phyloP scores from a whole-genome alignment of 2,888 invertebrate species.

The Philopedon plagiatum region DNA sequence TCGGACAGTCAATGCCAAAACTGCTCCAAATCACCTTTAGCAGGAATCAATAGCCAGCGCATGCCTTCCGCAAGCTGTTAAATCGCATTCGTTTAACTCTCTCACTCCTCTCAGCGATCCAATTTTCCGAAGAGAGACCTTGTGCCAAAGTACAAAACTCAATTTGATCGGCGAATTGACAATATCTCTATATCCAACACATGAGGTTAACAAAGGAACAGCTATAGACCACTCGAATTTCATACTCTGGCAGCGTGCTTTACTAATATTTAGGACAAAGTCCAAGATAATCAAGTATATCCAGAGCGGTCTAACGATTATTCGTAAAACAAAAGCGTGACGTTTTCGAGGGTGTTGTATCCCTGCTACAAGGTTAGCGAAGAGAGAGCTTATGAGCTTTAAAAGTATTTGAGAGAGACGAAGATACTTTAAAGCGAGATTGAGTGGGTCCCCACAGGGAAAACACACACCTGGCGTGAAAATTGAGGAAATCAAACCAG shows the following conservation, averaged over 20 bases:
- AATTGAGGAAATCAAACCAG: constrained; percentile 27
- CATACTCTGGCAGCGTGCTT: no score
- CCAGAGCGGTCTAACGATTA: no score
- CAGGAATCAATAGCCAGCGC: constrained; percentile 34
- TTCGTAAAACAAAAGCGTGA: background rate
- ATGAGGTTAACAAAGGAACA: no score
- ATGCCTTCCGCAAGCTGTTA: constrained; percentile 1
- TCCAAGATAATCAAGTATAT: no score
- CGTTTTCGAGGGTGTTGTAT: background rate
- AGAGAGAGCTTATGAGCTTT: background rate
- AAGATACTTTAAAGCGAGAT: background rate
- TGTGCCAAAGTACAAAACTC: no score
- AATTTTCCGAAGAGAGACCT: background rate
- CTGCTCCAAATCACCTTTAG: constrained; percentile 4
- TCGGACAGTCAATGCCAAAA: constrained; percentile 17
- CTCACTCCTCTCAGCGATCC: background rate
- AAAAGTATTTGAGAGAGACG: background rate
- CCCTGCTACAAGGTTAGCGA: no score
- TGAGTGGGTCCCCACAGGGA: background rate
- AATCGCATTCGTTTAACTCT: background rate
- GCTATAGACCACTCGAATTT: no score
- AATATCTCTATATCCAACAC: no score
- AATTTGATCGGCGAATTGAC: no score
- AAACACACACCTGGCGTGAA: background rate
- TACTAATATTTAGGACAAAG: no score